phyloP scores from a whole-genome alignment of 2,797 vertebrate genomes.

The Malacoraja senta region DNA sequence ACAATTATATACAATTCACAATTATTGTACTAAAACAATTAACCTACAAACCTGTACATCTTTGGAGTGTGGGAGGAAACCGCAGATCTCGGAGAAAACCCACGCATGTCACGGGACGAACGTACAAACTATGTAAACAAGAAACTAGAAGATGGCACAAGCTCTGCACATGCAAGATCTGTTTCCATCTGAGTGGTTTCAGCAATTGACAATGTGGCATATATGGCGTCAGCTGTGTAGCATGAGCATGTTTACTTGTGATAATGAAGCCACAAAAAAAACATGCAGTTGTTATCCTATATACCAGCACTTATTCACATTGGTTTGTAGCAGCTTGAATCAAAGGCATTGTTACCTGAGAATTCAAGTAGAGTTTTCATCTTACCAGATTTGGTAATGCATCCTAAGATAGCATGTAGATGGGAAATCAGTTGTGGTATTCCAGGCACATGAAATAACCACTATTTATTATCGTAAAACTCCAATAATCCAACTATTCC shows the following conservation, averaged over 20 bases:
- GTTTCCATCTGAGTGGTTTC: neutral
- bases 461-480: neutral
- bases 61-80: too few species aligned
- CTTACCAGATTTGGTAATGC: neutral
- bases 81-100: too few species aligned
- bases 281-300: neutral
- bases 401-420: neutral
- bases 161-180: neutral
- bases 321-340: neutral
- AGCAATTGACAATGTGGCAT: neutral
- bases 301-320: neutral
- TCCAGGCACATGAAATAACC: neutral
- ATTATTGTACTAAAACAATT: too few species aligned
- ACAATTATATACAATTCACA: too few species aligned
- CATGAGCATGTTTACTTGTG: neutral
- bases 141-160: neutral
- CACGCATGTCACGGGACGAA: too few species aligned
- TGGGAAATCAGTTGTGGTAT: neutral
- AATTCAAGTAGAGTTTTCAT: neutral
- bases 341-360: neutral
- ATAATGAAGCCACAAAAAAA: neutral
- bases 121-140: too few species aligned
- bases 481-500: too few species aligned
- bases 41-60: too few species aligned
- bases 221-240: constrained; percentile 13